A percentile compares a stretch with the other conserved stretches of the same genome.
These are phyloP conservation scores for Melikaiella ostensackeni DNA, from an alignment of 2,888 invertebrate genomes.

Conservation along the genomic window DNA sequence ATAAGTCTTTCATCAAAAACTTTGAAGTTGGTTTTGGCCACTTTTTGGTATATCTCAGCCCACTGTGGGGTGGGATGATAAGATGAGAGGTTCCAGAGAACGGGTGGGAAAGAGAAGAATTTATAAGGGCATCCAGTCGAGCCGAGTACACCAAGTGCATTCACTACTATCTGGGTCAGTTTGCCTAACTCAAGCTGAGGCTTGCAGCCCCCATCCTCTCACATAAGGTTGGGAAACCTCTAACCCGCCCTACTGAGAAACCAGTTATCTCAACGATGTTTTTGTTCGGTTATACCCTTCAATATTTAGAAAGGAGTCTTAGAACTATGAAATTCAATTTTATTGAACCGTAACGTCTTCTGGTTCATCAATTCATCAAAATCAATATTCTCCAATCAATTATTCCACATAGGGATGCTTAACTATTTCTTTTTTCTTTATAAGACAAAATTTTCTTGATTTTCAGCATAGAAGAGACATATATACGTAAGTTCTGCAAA, in stretches of 20 bases:
- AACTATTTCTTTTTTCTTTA: no score
- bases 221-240: constrained; percentile 4
- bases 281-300: constrained; percentile 42
- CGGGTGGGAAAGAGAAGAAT: constrained; percentile 35
- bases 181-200: constrained; percentile 66
- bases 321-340: not conserved
- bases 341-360: not conserved
- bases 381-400: not conserved
- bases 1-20: no score
- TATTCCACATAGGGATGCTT: not conserved
- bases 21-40: no score
- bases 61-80: constrained; percentile 9
- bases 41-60: no score
- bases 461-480: no score
- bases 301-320: not conserved
- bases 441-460: no score
- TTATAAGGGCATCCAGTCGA: constrained; percentile 39
- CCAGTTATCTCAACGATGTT: constrained; percentile 51
- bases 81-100: constrained; percentile 18
- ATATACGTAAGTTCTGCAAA: no score
- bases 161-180: constrained; percentile 73
- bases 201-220: constrained; percentile 51
- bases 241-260: constrained; percentile 31
- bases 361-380: not conserved
- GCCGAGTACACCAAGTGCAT: constrained; percentile 59